These are phyloP conservation scores for Cyprinodon brontotheroides DNA, from an alignment of 2,113 vertebrate genomes.

Conservation along the genomic window DNA sequence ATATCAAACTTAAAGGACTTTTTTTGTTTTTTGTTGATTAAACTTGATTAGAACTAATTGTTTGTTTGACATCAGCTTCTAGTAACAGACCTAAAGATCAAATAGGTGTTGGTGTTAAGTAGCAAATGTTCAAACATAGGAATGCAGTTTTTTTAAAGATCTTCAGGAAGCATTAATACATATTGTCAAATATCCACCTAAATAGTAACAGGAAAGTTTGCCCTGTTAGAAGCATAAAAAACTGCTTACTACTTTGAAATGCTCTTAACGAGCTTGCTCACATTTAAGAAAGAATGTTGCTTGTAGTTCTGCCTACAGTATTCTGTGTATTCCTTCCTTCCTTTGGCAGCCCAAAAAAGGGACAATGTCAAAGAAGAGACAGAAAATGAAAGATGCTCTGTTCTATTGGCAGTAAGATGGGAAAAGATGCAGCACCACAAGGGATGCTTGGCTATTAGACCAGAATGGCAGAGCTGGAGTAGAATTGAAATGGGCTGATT, in stretches of 20 bases:
- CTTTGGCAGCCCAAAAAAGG: constrained; percentile 48
- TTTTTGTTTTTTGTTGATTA: too few species aligned
- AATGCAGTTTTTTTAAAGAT: not conserved
- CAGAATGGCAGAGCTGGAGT: constrained; percentile 55
- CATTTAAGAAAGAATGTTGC: not conserved
- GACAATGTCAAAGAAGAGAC: constrained; percentile 66
- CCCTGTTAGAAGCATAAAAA: not conserved
- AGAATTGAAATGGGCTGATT: constrained; percentile 68
- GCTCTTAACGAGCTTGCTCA: not conserved
- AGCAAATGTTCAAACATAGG: not conserved
- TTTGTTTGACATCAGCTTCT: not conserved
- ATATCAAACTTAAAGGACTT: too few species aligned
- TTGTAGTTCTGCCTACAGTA: constrained; percentile 10
- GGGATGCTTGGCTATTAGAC: constrained; percentile 67
- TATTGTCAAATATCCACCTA: not conserved
- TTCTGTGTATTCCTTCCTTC: constrained; percentile 49
- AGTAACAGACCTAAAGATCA: not conserved
- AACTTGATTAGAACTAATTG: not conserved
- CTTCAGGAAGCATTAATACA: not conserved
- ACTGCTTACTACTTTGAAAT: not conserved
- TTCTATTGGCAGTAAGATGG: constrained; percentile 71
- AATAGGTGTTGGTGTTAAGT: not conserved
- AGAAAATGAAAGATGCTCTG: constrained; percentile 64
- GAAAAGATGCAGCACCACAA: constrained; percentile 68
- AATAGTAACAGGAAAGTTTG: not conserved